These are phyloP conservation scores for Paedocypris sp. DNA, from an alignment of 2,113 vertebrate genomes.

Conservation along the genomic window DNA sequence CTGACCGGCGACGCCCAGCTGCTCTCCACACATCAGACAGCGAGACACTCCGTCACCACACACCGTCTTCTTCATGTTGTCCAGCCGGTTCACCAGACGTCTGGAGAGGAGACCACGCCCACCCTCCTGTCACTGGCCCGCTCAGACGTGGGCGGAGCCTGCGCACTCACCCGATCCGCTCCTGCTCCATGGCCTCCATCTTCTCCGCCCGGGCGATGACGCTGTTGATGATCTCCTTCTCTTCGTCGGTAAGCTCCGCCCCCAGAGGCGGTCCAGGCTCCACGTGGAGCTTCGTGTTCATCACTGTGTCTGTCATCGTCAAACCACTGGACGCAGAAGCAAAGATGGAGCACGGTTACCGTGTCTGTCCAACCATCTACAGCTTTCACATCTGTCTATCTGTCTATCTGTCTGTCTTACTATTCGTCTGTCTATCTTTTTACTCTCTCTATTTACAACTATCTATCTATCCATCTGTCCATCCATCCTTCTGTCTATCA, in stretches of 20 bases:
- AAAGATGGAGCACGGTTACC: not conserved
- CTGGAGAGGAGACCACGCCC: constrained; percentile 60
- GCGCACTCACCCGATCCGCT: constrained; percentile 90
- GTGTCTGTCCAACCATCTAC: too few relatives aligned
- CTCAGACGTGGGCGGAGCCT: too few relatives aligned
- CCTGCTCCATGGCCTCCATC: constrained; percentile 96
- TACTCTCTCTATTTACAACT: too few relatives aligned
- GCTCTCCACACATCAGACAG: constrained; percentile 89
- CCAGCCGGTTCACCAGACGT: constrained; percentile 83
- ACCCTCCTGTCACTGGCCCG: too few relatives aligned
- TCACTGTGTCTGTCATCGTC: constrained; percentile 78
- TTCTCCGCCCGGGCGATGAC: constrained; percentile 89
- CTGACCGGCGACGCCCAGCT: constrained; percentile 72
- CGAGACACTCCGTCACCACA: constrained; percentile 83
- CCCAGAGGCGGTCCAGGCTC: constrained; percentile 46
- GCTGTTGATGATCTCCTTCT: constrained; percentile 91
- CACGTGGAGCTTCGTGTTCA: constrained; percentile 69
- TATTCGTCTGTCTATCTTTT: too few relatives aligned
- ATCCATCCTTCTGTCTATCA: too few relatives aligned
- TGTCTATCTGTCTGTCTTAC: too few relatives aligned
- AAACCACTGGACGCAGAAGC: constrained; percentile 31
- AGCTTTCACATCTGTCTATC: too few relatives aligned
- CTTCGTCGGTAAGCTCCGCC: constrained; percentile 89
- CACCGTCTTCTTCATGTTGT: constrained; percentile 84
- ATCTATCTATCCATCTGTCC: too few relatives aligned